Conservation (phyloP, 2,888 invertebrate genomes). For the Eustalomyia histrio region DNA sequence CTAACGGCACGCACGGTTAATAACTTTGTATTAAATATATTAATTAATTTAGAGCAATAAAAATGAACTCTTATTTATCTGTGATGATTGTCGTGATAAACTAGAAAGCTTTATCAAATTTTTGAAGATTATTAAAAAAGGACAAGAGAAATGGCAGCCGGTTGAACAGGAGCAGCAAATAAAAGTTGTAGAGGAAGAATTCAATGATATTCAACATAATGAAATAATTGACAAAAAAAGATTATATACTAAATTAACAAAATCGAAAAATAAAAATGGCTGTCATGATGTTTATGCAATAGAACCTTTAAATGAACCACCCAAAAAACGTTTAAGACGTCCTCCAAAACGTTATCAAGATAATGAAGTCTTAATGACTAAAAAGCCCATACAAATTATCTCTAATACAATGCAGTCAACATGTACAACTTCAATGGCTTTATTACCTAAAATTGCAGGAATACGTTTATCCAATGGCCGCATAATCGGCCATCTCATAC, state of each 20-base stretch:
- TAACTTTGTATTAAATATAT: background rate
- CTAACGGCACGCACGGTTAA: too few relatives aligned
- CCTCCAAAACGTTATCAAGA: slow-evolving; percentile 80
- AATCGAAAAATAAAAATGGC: background rate
- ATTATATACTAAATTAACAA: background rate
- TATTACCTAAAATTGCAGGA: slow-evolving; percentile 19
- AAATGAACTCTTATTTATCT: background rate
- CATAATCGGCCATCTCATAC: slow-evolving; percentile 25
- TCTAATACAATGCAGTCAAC: background rate
- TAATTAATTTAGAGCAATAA: background rate
- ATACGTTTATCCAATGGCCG: slow-evolving; percentile 22
- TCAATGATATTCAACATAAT: background rate
- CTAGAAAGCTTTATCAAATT: background rate
- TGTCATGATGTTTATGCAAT: background rate
- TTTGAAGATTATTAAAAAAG: background rate
- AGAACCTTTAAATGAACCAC: background rate
- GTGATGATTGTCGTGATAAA: background rate
- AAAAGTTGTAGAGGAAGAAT: background rate
- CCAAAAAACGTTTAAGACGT: slow-evolving; percentile 35
- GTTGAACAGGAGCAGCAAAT: background rate
- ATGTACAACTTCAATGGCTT: background rate
- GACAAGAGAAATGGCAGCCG: background rate
- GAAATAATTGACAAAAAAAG: background rate
- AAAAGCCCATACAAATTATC: too few relatives aligned
- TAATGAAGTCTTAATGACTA: background rate